A percentile compares a stretch with the other conserved stretches of the same genome.
phyloP scores from a whole-genome alignment of 92 coral and sea anemone genomes.

The Nematostella vectensis region DNA sequence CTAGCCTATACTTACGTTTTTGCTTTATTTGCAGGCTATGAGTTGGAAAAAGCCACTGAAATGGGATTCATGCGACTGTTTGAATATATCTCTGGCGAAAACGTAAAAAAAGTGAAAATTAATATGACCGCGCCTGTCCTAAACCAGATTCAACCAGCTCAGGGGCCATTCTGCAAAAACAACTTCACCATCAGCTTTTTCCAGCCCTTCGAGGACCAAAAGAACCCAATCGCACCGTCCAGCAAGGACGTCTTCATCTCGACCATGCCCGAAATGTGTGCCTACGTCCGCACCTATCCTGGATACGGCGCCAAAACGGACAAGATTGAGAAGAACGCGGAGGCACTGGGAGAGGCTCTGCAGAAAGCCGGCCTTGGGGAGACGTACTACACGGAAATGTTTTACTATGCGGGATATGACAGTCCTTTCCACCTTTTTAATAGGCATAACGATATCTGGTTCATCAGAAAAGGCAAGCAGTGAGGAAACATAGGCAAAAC shows the following conservation, averaged over 20 bases:
- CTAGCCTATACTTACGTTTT: neutral
- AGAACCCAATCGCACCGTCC: slow-evolving; percentile 48
- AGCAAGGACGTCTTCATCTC: slow-evolving; percentile 38
- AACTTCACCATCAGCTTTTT: slow-evolving; percentile 78
- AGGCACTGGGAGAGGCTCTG: slow-evolving; percentile 37
- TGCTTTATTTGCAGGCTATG: slow-evolving; percentile 22
- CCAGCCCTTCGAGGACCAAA: slow-evolving; percentile 56
- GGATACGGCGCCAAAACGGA: slow-evolving; percentile 39
- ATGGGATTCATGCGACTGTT: slow-evolving; percentile 68
- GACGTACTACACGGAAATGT: slow-evolving; percentile 40
- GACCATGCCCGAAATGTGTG: slow-evolving; percentile 35
- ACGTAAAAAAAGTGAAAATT: slow-evolving; percentile 35
- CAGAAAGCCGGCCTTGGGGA: slow-evolving; percentile 59
- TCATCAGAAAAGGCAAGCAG: slow-evolving; percentile 30
- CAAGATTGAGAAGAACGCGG: slow-evolving; percentile 27
- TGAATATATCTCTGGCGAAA: slow-evolving; percentile 53
- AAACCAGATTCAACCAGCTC: slow-evolving; percentile 49
- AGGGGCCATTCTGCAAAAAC: slow-evolving; percentile 69
- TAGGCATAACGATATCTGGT: slow-evolving; percentile 84
- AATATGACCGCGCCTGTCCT: slow-evolving; percentile 79
- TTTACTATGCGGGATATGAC: slow-evolving; percentile 64
- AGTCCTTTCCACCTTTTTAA: slow-evolving; percentile 47
- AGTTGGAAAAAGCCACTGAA: slow-evolving; percentile 41
- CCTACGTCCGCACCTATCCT: slow-evolving; percentile 44
- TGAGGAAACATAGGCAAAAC: neutral